These are phyloP conservation scores for Himalopsyche tibetana DNA, from an alignment of 2,888 invertebrate genomes.

Conservation along the genomic window DNA sequence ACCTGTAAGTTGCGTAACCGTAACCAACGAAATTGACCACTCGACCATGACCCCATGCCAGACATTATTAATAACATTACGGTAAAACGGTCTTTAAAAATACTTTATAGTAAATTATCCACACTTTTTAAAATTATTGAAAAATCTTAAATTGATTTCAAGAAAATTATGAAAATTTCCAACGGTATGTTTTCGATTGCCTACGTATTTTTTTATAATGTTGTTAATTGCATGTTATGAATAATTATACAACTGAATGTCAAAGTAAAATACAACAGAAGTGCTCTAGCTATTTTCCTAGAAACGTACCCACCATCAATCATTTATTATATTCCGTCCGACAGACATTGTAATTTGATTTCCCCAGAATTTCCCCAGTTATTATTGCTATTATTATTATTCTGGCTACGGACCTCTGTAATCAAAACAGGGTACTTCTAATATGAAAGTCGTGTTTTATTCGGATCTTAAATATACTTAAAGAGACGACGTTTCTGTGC, in stretches of 20 bases:
- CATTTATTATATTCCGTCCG: not conserved
- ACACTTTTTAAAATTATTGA: too few species aligned
- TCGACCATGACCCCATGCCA: too few species aligned
- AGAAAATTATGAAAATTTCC: too few species aligned
- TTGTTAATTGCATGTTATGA: too few species aligned
- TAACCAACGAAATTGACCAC: too few species aligned
- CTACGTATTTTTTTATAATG: too few species aligned
- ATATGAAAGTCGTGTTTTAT: not conserved
- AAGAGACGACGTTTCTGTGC: not conserved
- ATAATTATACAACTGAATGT: not conserved
- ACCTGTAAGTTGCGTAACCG: too few species aligned
- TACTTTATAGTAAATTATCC: too few species aligned
- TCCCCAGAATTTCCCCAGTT: not conserved
- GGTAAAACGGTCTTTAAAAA: too few species aligned
- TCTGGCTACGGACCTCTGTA: not conserved
- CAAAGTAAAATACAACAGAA: not conserved
- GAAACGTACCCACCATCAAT: conserved; percentile 12
- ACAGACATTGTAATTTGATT: conserved; percentile 17
- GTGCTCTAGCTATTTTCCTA: not conserved
- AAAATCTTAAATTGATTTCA: too few species aligned
- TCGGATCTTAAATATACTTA: not conserved
- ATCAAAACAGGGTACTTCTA: not conserved
- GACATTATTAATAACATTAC: too few species aligned
- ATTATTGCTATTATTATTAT: conserved; percentile 22
- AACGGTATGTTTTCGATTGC: too few species aligned